Evolutionary conservation across 2,113 vertebrate species (phyloP).

Genomic region (Sprattus sprattus): DNA sequence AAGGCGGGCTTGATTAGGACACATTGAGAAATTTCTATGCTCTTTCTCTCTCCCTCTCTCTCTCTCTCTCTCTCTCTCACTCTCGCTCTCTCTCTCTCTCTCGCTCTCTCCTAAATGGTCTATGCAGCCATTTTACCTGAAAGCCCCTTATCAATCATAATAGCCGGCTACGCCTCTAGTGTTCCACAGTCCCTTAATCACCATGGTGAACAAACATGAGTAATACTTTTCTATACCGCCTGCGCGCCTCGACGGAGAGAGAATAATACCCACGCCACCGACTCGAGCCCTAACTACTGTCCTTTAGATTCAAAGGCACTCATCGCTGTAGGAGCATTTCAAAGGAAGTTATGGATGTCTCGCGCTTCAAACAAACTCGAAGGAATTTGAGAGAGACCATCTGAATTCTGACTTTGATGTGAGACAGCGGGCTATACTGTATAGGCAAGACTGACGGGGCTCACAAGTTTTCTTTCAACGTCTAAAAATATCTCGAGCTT

Average conservation of each 20-base stretch:
- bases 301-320: background rate
- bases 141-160: background rate
- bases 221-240: background rate
- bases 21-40: background rate
- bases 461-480: background rate
- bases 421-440: background rate
- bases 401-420: conserved; percentile 5
- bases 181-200: background rate
- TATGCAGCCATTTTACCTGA: background rate
- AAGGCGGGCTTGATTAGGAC: background rate
- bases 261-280: background rate
- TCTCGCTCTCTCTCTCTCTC: background rate
- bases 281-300: background rate
- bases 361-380: background rate
- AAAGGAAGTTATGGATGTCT: background rate
- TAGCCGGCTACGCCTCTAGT: background rate
- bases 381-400: background rate
- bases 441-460: background rate
- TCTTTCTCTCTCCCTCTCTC: background rate
- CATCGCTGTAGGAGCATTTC: background rate
- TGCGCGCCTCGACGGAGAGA: background rate
- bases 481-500: background rate
- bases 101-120: background rate
- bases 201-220: background rate
- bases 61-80: background rate